phyloP scores from a whole-genome alignment of 2,113 vertebrate genomes.

The Triplophysa dalaica region DNA sequence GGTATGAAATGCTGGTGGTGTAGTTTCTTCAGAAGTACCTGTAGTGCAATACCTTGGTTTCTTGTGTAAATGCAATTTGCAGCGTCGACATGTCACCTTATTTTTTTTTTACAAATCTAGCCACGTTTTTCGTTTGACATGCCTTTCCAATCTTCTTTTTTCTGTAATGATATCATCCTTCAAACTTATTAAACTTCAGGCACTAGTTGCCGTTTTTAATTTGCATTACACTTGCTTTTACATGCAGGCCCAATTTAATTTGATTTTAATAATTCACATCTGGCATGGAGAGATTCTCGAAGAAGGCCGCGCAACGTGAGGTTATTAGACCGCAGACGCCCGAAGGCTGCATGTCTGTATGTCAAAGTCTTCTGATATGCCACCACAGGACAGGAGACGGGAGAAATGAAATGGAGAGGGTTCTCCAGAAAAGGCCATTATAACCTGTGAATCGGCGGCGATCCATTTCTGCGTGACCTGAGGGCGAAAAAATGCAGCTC shows the following conservation, averaged over 20 bases:
- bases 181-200: conserved; percentile 72
- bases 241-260: conserved; percentile 76
- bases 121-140: conserved; percentile 55
- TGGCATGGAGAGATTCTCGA: conserved; percentile 68
- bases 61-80: conserved; percentile 11
- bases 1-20: conserved; percentile 50
- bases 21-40: conserved; percentile 39
- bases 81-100: conserved; percentile 25
- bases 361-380: conserved; percentile 62
- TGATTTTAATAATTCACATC: conserved; percentile 78
- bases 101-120: conserved; percentile 8
- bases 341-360: conserved; percentile 56
- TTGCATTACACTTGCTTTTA: conserved; percentile 72
- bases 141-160: conserved; percentile 50
- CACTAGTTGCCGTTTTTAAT: conserved; percentile 73
- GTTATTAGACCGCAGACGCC: conserved; percentile 69
- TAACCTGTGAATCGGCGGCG: conserved; percentile 61
- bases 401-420: conserved; percentile 55
- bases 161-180: conserved; percentile 65
- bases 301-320: conserved; percentile 65
- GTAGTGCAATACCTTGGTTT: conserved; percentile 19
- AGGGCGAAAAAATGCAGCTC: conserved; percentile 5
- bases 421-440: conserved; percentile 51
- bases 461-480: conserved; percentile 27
- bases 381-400: conserved; percentile 54